Evolutionary conservation across 2,797 vertebrate genomes (phyloP), one percentile per base, ranked within the genome.

Genomic region (Lateolabrax maculatus): DNA sequence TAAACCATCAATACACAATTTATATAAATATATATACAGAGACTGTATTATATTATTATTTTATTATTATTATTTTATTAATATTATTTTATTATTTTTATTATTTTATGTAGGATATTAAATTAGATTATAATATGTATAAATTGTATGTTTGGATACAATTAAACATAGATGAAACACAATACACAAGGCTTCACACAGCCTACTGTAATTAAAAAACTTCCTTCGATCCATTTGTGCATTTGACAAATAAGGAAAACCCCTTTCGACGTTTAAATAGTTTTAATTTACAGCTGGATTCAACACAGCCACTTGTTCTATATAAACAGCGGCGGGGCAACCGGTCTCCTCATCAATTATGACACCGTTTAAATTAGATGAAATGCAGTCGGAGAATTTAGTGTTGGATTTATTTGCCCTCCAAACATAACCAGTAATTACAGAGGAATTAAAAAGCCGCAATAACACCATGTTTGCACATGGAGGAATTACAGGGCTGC

Each of bases 381-480:
- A 73, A 79, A 72, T 67, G 58, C 27, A 75, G n/a, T 15, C 25
- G 58, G 21, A 76, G 53, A 85, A 78, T 77, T 61, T 61, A 56
- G 25, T 39, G 77, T 56, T 44, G 71, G 72, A 46, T 89, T 87
- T 81, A 79, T 91, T 92, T 65, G 63, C 77, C 82, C 81, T 77
- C 62, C 61, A 63, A 86, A 87, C 88, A 86, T 46, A 84, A 83
- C 21, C 64, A 74, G 69, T 87, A 85, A 90, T 90, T 90, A 87
- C 49, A 84, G 81, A 78, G 64, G 67, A 89, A 90, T 90, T 86
- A 85, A 90, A 89, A 85, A 87, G 71, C 75, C 84, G 84, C 85
- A 90, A 82, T 74, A 86, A 87, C 87, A 71, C 34, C 41, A 21
- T 46, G 74, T 72, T 78, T 81, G 27, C 75, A 80, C 52, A 44